Percentiles rank a stretch among this genome's conserved stretches.
phyloP scores from a whole-genome alignment of 2,797 vertebrate genomes.

The Orestias chungarensis region DNA sequence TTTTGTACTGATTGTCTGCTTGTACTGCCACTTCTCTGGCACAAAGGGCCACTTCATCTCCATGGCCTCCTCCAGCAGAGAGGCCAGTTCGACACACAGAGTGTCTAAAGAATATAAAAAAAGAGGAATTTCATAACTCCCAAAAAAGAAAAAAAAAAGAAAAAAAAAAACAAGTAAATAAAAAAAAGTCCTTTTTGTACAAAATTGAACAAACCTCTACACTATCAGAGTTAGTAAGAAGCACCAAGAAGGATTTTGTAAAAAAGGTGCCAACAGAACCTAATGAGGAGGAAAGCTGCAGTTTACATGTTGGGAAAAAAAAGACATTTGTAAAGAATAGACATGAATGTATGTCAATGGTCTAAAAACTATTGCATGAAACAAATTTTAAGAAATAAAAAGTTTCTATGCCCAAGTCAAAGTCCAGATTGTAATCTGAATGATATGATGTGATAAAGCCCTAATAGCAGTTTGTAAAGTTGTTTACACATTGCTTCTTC shows the following conservation, averaged over 20 bases:
- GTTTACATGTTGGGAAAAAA: no score
- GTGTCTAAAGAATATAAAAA: slow-evolving; percentile 70
- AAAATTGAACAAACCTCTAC: background rate
- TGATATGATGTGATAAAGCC: background rate
- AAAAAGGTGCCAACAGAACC: no score
- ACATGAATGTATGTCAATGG: no score
- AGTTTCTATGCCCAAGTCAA: background rate
- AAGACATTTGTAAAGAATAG: no score
- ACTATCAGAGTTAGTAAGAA: background rate
- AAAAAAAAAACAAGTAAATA: no score
- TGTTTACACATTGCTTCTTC: background rate
- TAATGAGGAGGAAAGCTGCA: background rate
- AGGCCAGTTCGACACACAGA: slow-evolving; percentile 85
- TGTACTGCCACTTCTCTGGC: slow-evolving; percentile 97
- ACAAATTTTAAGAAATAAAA: no score
- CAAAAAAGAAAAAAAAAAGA: background rate
- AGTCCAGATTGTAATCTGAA: background rate
- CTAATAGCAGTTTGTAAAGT: background rate
- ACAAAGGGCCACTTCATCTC: slow-evolving; percentile 98
- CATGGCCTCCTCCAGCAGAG: slow-evolving; percentile 89
- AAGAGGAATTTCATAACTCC: background rate
- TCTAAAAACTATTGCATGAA: no score
- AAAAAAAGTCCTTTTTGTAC: no score
- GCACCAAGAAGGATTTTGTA: no score
- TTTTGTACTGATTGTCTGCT: slow-evolving; percentile 79